phyloP scores from a whole-genome alignment of 2,888 invertebrate species.

The Orthonychiurus folsomi region DNA sequence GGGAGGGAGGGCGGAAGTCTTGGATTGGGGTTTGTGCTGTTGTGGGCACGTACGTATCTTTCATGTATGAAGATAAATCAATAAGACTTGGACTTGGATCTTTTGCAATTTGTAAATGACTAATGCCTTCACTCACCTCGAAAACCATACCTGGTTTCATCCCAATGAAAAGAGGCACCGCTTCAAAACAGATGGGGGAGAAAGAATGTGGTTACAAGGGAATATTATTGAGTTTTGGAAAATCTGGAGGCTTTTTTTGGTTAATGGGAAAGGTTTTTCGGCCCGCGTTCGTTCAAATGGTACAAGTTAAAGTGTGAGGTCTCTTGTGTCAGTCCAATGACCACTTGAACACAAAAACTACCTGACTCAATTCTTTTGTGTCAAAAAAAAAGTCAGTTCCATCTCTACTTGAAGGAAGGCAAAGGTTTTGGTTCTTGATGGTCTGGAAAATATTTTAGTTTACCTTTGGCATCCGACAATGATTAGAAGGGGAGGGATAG shows the following conservation, averaged over 20 bases:
- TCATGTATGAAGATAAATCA: background rate
- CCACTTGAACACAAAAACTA: slow-evolving; percentile 17
- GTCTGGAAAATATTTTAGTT: slow-evolving; percentile 30
- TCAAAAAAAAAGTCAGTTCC: slow-evolving; percentile 15
- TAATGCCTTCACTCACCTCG: background rate
- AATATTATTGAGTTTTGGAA: background rate
- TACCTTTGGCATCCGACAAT: slow-evolving; percentile 34
- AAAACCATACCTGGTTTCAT: background rate
- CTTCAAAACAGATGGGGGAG: background rate
- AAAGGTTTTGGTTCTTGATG: background rate
- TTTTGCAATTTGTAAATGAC: background rate
- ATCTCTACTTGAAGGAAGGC: background rate
- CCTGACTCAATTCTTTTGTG: slow-evolving; percentile 18
- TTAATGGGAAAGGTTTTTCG: background rate
- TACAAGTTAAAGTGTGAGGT: slow-evolving; percentile 39
- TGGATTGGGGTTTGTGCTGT: too few relatives aligned
- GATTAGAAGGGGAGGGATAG: slow-evolving; percentile 23
- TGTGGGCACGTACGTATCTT: too few relatives aligned
- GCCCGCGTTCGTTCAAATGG: background rate
- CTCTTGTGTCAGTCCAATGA: slow-evolving; percentile 33
- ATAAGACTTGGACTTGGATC: background rate
- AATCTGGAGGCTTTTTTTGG: background rate
- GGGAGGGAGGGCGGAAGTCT: too few relatives aligned
- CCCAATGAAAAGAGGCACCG: background rate
- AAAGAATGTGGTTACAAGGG: background rate